A percentile compares a stretch with the other conserved stretches of the same genome.
phyloP scores from a whole-genome alignment of 1,140 invertebrate species.

The Saccostrea glomerata region DNA sequence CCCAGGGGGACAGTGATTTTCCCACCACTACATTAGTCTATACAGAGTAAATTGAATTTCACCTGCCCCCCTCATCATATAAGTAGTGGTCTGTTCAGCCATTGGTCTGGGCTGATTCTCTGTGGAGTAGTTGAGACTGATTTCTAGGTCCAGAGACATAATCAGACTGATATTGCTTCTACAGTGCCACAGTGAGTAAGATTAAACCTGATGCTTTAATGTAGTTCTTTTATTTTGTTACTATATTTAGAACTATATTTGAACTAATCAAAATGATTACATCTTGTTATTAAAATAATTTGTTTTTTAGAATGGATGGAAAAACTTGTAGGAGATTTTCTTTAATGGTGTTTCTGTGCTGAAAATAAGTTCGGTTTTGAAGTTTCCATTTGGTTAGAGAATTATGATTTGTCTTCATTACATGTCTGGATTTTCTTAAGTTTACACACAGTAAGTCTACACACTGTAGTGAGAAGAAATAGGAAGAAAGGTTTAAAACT shows the following conservation, averaged over 20 bases:
- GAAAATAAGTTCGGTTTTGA: no score
- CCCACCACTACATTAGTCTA: not conserved
- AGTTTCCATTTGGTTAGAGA: no score
- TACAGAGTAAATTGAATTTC: slow-evolving; percentile 18
- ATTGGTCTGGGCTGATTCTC: slow-evolving; percentile 16
- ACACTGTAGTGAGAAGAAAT: no score
- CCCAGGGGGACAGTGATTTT: not conserved
- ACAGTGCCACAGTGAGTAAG: not conserved
- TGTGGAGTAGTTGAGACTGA: not conserved
- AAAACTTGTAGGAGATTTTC: no score
- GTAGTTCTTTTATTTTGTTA: slow-evolving; percentile 7
- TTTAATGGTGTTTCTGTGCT: no score
- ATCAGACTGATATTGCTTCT: not conserved
- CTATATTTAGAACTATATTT: no score
- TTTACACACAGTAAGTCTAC: no score
- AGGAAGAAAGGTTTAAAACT: not conserved
- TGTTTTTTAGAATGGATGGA: no score
- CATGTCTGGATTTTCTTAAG: no score
- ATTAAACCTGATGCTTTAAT: not conserved
- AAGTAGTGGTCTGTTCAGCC: slow-evolving; percentile 7
- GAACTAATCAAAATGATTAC: no score
- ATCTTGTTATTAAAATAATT: no score
- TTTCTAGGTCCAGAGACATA: not conserved
- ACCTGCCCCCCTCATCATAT: slow-evolving; percentile 21
- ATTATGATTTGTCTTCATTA: no score